Conservation (phyloP, 2,888 invertebrate species). For the Pantelozetes paolii region DNA sequence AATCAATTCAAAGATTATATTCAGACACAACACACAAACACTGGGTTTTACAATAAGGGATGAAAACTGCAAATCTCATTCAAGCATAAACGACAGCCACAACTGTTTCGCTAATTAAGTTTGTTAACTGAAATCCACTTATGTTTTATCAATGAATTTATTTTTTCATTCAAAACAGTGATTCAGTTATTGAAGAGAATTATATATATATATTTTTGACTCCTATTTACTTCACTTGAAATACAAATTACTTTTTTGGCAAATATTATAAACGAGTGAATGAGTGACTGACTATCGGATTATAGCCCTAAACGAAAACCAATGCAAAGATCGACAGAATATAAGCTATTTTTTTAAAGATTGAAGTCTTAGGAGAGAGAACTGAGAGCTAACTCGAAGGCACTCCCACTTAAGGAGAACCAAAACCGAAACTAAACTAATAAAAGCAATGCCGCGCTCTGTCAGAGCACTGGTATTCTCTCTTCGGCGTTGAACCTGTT, state of each 20-base stretch:
- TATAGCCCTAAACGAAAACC: not conserved
- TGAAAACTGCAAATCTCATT: not conserved
- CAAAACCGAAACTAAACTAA: conserved; percentile 29
- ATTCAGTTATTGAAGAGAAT: not conserved
- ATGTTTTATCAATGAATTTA: not conserved
- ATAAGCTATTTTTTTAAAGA: not conserved
- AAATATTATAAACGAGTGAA: conserved; percentile 13
- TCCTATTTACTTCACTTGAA: too few species aligned
- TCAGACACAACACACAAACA: not conserved
- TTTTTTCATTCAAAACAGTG: not conserved
- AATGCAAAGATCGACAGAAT: not conserved
- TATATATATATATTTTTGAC: not conserved
- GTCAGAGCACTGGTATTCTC: not conserved
- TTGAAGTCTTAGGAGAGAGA: not conserved
- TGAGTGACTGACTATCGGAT: not conserved
- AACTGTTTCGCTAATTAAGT: conserved; percentile 10
- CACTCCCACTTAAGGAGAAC: conserved; percentile 31
- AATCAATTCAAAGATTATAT: not conserved
- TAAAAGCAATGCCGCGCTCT: conserved; percentile 30
- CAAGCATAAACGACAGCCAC: not conserved
- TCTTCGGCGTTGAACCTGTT: conserved; percentile 15
- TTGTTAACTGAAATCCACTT: not conserved
- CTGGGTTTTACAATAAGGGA: not conserved
- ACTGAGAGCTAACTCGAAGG: conserved; percentile 23
- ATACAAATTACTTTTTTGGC: not conserved